phyloP scores from a whole-genome alignment of 2,797 vertebrate species.

The Antennarius maculatus region DNA sequence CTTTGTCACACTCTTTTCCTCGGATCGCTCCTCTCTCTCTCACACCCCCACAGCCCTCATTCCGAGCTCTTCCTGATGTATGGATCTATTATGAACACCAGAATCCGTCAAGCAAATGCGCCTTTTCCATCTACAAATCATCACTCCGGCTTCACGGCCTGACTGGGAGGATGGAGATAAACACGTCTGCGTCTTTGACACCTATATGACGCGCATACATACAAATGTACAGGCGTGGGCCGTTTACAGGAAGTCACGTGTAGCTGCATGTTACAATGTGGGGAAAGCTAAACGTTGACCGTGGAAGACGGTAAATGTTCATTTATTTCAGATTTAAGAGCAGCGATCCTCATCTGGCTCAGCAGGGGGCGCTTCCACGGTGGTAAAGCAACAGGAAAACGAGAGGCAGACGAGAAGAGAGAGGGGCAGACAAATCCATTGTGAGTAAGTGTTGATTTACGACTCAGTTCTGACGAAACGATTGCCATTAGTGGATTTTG shows the following conservation, averaged over 20 bases:
- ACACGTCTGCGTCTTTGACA: constrained; percentile 8
- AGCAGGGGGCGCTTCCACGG: constrained; percentile 16
- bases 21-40: not conserved
- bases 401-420: constrained; percentile 7
- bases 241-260: constrained; percentile 1
- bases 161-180: not conserved
- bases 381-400: constrained; percentile 22
- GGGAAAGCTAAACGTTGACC: not conserved
- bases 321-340: constrained; percentile 33
- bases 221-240: not conserved
- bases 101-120: constrained; percentile 6
- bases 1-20: constrained; percentile 7
- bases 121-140: constrained; percentile 19
- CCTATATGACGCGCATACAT: not conserved
- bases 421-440: constrained; percentile 34
- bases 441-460: constrained; percentile 45
- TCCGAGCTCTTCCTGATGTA: constrained; percentile 19
- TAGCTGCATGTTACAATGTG: not conserved
- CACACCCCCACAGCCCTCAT: not conserved
- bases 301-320: not conserved
- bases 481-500: constrained; percentile 46
- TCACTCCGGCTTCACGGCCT: not conserved
- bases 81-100: constrained; percentile 20
- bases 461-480: constrained; percentile 48
- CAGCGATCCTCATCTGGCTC: constrained; percentile 51